These are phyloP conservation scores for Orgyia antiqua DNA, from an alignment of 2,888 invertebrate species.

Conservation along the genomic window DNA sequence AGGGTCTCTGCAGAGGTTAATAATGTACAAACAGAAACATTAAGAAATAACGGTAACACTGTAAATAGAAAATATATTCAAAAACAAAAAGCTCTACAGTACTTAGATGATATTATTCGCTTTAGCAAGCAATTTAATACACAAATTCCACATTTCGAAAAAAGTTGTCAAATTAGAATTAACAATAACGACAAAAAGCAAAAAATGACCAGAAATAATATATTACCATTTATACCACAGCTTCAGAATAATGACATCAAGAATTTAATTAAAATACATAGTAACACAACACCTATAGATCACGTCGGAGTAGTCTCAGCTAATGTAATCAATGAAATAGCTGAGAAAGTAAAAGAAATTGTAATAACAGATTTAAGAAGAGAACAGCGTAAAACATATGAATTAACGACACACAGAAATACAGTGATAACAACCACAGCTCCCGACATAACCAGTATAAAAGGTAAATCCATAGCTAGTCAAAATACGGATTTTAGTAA, in stretches of 20 bases:
- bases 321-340: slow-evolving; percentile 44
- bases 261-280: neutral
- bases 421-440: slow-evolving; percentile 9
- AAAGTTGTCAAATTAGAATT: neutral
- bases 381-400: slow-evolving; percentile 19
- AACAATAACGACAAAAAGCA: neutral
- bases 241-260: neutral
- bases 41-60: neutral
- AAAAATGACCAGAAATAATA: neutral
- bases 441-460: neutral
- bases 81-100: slow-evolving; percentile 4
- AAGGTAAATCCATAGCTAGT: too few relatives aligned
- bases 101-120: slow-evolving; percentile 2
- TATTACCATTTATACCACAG: neutral
- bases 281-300: neutral
- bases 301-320: slow-evolving; percentile 3
- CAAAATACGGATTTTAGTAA: too few relatives aligned
- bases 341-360: slow-evolving; percentile 46
- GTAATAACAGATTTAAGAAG: slow-evolving; percentile 46
- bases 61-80: neutral
- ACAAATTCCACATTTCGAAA: neutral
- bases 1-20: too few relatives aligned
- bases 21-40: too few relatives aligned
- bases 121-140: slow-evolving; percentile 2
- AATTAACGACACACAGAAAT: slow-evolving; percentile 13